Evolutionary conservation across 2,113 vertebrate genomes (phyloP), one percentile per base, ranked within the genome.

Genomic region (Centropus bengalensis): DNA sequence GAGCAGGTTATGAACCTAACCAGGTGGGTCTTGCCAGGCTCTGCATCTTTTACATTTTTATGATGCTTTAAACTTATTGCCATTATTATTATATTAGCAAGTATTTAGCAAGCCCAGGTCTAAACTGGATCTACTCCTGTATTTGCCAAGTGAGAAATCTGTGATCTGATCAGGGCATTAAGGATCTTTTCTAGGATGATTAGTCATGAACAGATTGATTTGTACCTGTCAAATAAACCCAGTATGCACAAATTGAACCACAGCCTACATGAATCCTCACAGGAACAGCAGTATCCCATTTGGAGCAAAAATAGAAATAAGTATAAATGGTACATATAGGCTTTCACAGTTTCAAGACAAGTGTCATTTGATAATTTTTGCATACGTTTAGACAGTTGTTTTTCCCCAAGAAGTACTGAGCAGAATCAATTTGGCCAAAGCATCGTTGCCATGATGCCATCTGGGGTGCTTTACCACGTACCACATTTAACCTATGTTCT

Each of bases 1-100:
- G 38, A 62, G 91, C 73, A 59, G 26, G 36, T 33, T 93, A 88
- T 58, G n/a, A n/a, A n/a, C n/a, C n/a, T n/a, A 92, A 27, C 20
- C 64, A 93, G 54, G 58, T 30, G 54, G n/a, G 66, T 54, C 67
- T 32, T 54, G 62, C 30, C n/a, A 93, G 55, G n/a, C 88, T 70
- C 14, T 75, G 42, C 32, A 71, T 60, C 64, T 82, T 76, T 82
- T 84, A 54, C 47, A 69, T 22, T 90, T 93, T 86, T 69, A 77
- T 19, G 30, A 63, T 71, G 12, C 14, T 75, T 74, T 89, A 73
- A 66, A 66, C 11, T 64, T 60, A 51, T 59, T 90, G 17, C 8
- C 18, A 45, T 76, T 82, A 59, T 71, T 55, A 33, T 47, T 21
- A 45, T 8, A 91, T 30, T 40, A 58, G 52, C 4, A 21, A 77